phyloP scores from a whole-genome alignment of 2,888 invertebrate genomes.

The Choreutis nemorana region DNA sequence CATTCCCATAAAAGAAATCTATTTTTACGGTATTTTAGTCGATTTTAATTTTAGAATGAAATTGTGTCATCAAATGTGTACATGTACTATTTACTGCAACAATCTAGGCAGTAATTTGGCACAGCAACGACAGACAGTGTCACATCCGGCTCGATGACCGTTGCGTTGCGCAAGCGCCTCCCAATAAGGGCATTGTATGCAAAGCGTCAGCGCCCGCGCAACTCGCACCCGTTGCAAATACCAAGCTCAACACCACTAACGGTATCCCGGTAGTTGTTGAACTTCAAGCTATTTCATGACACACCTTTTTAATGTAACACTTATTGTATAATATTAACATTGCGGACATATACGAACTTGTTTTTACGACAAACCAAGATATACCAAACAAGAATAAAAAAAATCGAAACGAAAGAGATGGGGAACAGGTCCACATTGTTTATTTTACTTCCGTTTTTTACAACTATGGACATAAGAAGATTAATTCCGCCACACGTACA shows the following conservation, averaged over 20 bases:
- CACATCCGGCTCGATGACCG: slow-evolving; percentile 54
- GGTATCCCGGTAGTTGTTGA: slow-evolving; percentile 12
- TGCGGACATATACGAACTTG: background rate
- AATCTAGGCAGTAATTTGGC: slow-evolving; percentile 35
- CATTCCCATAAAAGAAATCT: too few species aligned
- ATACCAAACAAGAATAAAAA: background rate
- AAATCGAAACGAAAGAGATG: background rate
- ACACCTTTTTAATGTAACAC: too few species aligned
- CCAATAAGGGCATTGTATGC: slow-evolving; percentile 61
- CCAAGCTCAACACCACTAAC: slow-evolving; percentile 24
- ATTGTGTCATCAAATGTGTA: too few species aligned
- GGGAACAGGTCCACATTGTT: too few species aligned
- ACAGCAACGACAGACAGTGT: slow-evolving; percentile 26
- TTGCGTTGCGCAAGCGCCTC: slow-evolving; percentile 42
- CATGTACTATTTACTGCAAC: slow-evolving; percentile 30
- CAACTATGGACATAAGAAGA: slow-evolving; percentile 24
- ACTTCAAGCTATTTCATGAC: slow-evolving; percentile 1
- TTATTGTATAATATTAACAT: too few species aligned
- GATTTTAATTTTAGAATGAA: too few species aligned
- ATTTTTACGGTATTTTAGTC: too few species aligned
- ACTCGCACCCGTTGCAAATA: slow-evolving; percentile 48
- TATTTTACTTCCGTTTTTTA: slow-evolving; percentile 29
- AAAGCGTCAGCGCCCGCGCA: slow-evolving; percentile 34
- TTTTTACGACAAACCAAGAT: background rate
- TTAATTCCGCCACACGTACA: slow-evolving; percentile 27